Evolutionary conservation across 2,113 vertebrate genomes (phyloP), one percentile per base, ranked within the genome.

Genomic region (Genyomyrus donnyi): DNA sequence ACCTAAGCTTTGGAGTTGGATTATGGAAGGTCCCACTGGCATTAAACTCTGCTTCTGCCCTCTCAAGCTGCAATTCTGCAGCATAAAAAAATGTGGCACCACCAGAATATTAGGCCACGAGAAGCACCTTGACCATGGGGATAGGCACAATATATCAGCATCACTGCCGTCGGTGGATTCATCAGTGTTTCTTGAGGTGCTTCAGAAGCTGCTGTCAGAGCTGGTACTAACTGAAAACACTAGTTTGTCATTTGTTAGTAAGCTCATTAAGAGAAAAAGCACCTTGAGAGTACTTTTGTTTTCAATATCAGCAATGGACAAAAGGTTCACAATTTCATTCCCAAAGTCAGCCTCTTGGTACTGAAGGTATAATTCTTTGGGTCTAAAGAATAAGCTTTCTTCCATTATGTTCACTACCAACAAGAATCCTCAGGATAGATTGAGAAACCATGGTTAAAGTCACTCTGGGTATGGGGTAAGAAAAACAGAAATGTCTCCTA

Each of bases 341-440:
- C 90, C 88, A 89, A 92, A 91, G 70, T 91, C 90, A 83, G 24
- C 24, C 52, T 91, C 89, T 80, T 92, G 86, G 52, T 90, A 92
- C 52, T 91, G 53, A 56, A 56, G 53, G 53, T 56, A 6, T 19
- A 24, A 56, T 21, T 56, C 27, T 62, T 58, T 39, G 35, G 35
- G 80, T 56, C 45, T 58, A 48, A 39, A 91, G 49, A 77, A 87
- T 48, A 24, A 48, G 46, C 89, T 91, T 91, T 52, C 62, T 88
- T 87, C 49, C 31, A 86, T 90, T 83, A 17, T 91, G 48, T 53
- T 90, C 89, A 70, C n/a, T 24, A 58, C 53, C n/a, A 66, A 24
- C 5, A 62, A 24, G 58, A 62, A 62, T 62, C 58, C 58, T 62
- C 24, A 62, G 58, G 58, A 24, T 7, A 62, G 24, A 62, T 10